phyloP scores from a whole-genome alignment of 2,888 invertebrate genomes.

The Notodonta dromedarius region DNA sequence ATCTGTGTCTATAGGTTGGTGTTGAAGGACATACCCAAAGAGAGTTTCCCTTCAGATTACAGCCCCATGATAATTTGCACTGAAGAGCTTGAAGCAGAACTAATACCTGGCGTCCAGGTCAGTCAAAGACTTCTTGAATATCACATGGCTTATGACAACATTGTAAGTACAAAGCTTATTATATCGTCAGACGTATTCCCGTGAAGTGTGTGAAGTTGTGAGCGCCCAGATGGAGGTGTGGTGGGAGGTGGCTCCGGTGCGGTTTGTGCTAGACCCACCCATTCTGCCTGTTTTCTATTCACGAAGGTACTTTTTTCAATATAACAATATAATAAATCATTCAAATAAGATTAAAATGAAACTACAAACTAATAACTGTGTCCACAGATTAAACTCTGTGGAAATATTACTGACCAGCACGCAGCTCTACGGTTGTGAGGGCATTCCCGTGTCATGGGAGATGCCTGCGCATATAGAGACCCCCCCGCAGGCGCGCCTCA shows the following conservation, averaged over 20 bases:
- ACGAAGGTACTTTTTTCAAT: constrained; percentile 46
- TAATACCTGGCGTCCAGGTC: constrained; percentile 51
- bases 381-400: constrained; percentile 41
- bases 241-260: constrained; percentile 68
- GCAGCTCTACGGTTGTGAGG: constrained; percentile 51
- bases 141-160: no score
- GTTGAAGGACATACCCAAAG: constrained; percentile 58
- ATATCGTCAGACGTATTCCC: constrained; percentile 38
- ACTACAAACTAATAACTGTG: no score
- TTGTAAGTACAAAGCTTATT: no score
- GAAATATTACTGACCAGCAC: constrained; percentile 50
- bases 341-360: no score
- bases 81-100: constrained; percentile 35
- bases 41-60: constrained; percentile 54
- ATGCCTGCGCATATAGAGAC: constrained; percentile 19
- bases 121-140: not conserved
- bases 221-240: constrained; percentile 68
- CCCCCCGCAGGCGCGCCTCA: constrained; percentile 23
- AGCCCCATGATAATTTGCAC: constrained; percentile 51
- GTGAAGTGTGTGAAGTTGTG: constrained; percentile 60
- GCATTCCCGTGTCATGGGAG: constrained; percentile 40
- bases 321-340: no score
- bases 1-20: constrained; percentile 53
- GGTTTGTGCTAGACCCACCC: constrained; percentile 60
- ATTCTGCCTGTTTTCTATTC: constrained; percentile 52